phyloP scores from a whole-genome alignment of 2,797 vertebrate genomes.

The Galaxias olidus region DNA sequence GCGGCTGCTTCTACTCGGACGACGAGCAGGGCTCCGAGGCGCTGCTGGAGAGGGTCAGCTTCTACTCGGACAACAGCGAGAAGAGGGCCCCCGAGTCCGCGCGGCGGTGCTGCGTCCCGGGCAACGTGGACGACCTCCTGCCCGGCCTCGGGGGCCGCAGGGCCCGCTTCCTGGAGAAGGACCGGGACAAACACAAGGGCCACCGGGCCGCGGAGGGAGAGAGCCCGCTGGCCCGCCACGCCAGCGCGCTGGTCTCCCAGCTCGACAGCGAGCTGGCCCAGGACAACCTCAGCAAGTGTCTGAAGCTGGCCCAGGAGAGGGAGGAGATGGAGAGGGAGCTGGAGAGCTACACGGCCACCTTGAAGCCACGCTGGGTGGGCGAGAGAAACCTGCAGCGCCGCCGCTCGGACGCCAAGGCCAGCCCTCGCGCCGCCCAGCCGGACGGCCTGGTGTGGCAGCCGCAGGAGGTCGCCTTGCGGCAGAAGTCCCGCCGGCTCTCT shows the following conservation, averaged over 20 bases:
- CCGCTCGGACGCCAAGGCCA: constrained; percentile 41
- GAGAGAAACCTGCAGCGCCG: constrained; percentile 33
- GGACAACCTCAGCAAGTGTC: constrained; percentile 69
- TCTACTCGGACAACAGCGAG: constrained; percentile 78
- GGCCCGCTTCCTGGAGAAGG: constrained; percentile 56
- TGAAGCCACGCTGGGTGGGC: constrained; percentile 32
- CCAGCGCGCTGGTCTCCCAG: constrained; percentile 66
- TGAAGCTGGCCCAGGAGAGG: constrained; percentile 70
- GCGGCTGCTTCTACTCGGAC: constrained; percentile 79
- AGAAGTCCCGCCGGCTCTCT: constrained; percentile 58
- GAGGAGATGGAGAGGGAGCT: constrained; percentile 74
- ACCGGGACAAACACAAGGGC: constrained; percentile 42
- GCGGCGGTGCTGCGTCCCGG: constrained; percentile 45
- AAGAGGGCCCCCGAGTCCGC: constrained; percentile 63
- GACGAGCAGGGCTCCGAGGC: constrained; percentile 74
- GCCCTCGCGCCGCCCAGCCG: constrained; percentile 40
- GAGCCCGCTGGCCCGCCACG: constrained; percentile 58
- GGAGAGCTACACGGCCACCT: constrained; percentile 54
- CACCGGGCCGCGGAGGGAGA: constrained; percentile 58
- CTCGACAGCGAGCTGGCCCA: constrained; percentile 62
- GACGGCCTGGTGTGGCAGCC: constrained; percentile 76
- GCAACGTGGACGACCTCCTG: constrained; percentile 60
- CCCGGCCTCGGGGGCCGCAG: constrained; percentile 55
- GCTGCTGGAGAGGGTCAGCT: constrained; percentile 73
- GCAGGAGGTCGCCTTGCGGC: constrained; percentile 72